Percentiles rank a stretch among this genome's conserved stretches.
Evolutionary conservation across 2,888 invertebrate genomes (phyloP).

Genomic region (Sabatieria punctata): DNA sequence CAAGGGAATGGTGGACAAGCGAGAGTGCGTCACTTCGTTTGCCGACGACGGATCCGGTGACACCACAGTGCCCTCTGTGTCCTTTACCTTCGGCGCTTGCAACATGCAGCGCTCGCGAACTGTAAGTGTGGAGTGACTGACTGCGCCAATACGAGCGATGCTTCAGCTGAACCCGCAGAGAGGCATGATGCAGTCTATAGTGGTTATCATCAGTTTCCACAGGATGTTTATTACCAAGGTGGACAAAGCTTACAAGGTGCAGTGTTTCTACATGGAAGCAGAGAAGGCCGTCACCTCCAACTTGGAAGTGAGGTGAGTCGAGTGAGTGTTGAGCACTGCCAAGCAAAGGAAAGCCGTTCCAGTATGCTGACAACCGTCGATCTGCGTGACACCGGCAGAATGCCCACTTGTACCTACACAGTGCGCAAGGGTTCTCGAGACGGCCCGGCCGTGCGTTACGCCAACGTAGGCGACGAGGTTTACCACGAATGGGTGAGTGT

Average conservation of each 20-base stretch:
- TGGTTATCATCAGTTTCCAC: slow-evolving; percentile 10
- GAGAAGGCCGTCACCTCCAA: slow-evolving; percentile 5
- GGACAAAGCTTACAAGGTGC: slow-evolving; percentile 9
- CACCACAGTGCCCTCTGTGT: slow-evolving; percentile 1
- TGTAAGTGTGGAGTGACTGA: too few species aligned
- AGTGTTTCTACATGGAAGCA: slow-evolving; percentile 11
- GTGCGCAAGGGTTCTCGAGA: slow-evolving; percentile 1
- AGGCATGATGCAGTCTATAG: slow-evolving; percentile 11
- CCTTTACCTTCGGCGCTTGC: slow-evolving; percentile 9
- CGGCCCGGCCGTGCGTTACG: slow-evolving; percentile 6
- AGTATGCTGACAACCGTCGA: slow-evolving; percentile 9
- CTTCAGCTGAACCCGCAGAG: slow-evolving; percentile 6
- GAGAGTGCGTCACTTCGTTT: slow-evolving; percentile 2
- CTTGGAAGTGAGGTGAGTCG: slow-evolving; percentile 1
- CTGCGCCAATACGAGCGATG: too few species aligned
- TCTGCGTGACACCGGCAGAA: slow-evolving; percentile 6
- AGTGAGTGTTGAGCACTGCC: too few species aligned
- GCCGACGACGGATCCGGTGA: neutral
- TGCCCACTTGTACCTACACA: slow-evolving; percentile 10
- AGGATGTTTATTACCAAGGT: slow-evolving; percentile 10
- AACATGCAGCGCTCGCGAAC: slow-evolving; percentile 9
- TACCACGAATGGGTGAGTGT: slow-evolving; percentile 10
- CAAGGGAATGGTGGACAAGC: slow-evolving; percentile 10
- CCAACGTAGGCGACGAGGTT: slow-evolving; percentile 8
- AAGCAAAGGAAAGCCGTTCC: neutral